phyloP scores from a whole-genome alignment of 2,797 vertebrate species.

The Urophycis tenuis region DNA sequence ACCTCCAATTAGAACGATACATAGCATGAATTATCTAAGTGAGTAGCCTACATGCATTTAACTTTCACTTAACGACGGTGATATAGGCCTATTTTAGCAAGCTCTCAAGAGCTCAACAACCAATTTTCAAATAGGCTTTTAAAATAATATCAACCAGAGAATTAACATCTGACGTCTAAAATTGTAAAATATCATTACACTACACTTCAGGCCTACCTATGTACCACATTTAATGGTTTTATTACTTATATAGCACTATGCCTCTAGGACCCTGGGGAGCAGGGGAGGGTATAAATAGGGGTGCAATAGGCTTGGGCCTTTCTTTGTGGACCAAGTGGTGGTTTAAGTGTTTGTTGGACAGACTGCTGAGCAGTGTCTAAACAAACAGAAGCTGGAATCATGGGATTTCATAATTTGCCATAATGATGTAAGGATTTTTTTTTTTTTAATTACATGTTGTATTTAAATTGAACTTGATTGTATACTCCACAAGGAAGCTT shows the following conservation, averaged over 20 bases:
- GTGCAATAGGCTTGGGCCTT: neutral
- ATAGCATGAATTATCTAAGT: neutral
- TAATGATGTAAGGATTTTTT: neutral
- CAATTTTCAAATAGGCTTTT: neutral
- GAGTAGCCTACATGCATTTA: neutral
- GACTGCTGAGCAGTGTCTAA: neutral
- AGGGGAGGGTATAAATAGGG: neutral
- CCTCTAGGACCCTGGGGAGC: neutral
- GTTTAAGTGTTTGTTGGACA: neutral
- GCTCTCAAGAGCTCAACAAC: neutral
- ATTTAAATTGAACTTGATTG: neutral
- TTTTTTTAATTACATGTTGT: neutral
- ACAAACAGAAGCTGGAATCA: neutral
- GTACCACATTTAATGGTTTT: neutral
- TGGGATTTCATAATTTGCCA: neutral
- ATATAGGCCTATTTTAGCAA: neutral
- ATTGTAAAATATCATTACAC: neutral
- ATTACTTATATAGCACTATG: neutral
- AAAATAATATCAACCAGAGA: neutral
- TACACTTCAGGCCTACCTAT: constrained; percentile 1
- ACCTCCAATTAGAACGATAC: neutral
- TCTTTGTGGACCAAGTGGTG: neutral
- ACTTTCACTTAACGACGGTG: neutral
- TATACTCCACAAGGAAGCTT: neutral
- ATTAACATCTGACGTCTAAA: neutral